Conservation (phyloP, 1,140 invertebrate species). For the Leptinotarsa undecemlineata region DNA sequence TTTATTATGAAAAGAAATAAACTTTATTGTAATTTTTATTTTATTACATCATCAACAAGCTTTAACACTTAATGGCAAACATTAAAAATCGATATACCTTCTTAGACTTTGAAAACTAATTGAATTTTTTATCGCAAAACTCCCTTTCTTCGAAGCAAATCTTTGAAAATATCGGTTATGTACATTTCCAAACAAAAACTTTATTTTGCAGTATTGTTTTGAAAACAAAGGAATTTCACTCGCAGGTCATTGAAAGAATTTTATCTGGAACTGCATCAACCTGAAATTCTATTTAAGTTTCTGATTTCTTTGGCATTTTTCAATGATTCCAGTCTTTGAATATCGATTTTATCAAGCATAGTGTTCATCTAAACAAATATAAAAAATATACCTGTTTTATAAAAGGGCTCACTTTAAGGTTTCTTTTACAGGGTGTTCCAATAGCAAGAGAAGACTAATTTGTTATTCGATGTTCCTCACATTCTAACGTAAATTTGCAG, state of each 20-base stretch:
- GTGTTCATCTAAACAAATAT: background rate
- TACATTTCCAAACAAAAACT: background rate
- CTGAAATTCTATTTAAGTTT: background rate
- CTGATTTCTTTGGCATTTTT: background rate
- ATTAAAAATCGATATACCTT: conserved; percentile 24
- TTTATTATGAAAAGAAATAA: conserved; percentile 13
- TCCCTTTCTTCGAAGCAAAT: background rate
- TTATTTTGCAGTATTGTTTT: background rate
- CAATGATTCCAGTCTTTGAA: background rate
- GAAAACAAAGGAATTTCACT: background rate
- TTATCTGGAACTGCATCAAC: background rate
- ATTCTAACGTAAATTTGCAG: no score
- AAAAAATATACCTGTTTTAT: conserved; percentile 1
- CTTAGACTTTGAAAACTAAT: background rate
- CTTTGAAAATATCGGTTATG: no score
- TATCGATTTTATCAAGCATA: conserved; percentile 2
- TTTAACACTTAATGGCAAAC: conserved; percentile 40
- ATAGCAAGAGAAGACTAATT: background rate
- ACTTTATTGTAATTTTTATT: conserved; percentile 33
- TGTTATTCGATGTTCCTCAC: background rate
- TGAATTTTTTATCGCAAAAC: background rate
- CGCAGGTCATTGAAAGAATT: background rate
- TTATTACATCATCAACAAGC: conserved; percentile 42
- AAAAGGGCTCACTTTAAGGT: background rate
- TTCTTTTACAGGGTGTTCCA: background rate